Evolutionary conservation across 2,888 invertebrate genomes (phyloP).

Genomic region (Drosophila nigritarsus): DNA sequence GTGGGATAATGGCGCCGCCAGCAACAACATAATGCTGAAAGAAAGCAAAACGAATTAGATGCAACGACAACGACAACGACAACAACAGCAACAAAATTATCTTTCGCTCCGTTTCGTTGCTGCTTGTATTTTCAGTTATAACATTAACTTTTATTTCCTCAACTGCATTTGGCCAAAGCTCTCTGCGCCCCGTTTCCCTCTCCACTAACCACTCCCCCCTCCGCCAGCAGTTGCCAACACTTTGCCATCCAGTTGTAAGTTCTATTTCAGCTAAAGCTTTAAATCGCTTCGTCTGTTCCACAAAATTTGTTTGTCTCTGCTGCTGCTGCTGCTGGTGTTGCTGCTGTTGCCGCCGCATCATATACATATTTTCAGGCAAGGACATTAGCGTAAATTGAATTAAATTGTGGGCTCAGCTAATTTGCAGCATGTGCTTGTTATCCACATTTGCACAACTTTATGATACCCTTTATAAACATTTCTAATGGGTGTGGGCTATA

Average conservation of each 20-base stretch:
- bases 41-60: constrained; percentile 74
- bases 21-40: constrained; percentile 63
- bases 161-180: constrained; percentile 54
- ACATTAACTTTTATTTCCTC: constrained; percentile 77
- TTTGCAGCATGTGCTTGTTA: constrained; percentile 5
- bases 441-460: background rate
- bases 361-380: constrained; percentile 1
- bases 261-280: constrained; percentile 11
- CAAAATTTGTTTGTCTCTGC: constrained; percentile 24
- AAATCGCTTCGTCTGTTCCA: constrained; percentile 19
- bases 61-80: constrained; percentile 56
- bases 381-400: constrained; percentile 36
- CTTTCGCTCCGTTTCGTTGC: constrained; percentile 59
- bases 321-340: constrained; percentile 3
- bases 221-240: background rate
- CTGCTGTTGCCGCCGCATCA: background rate
- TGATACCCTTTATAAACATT: background rate
- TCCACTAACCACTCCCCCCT: background rate
- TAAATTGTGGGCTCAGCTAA: constrained; percentile 16
- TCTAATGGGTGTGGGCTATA: background rate
- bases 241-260: background rate
- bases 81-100: constrained; percentile 63
- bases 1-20: constrained; percentile 62
- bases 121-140: constrained; percentile 65
- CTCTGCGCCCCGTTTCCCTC: background rate